Conservation (phyloP, 1,140 invertebrate species). For the Diplogasteroides magnus region DNA sequence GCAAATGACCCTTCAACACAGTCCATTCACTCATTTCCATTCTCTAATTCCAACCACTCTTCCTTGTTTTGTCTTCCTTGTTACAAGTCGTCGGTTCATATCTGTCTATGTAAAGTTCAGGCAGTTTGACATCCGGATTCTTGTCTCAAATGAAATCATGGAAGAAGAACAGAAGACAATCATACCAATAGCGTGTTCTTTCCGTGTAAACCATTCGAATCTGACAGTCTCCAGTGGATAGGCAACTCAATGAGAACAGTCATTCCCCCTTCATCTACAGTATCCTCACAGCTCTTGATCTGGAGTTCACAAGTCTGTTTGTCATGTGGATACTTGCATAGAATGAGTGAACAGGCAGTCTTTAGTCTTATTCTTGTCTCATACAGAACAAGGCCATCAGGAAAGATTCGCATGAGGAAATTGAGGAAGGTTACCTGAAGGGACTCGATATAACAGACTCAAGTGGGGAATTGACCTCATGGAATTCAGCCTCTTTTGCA, state of each 20-base stretch:
- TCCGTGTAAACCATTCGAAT: slow-evolving; percentile 53
- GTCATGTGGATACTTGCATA: slow-evolving; percentile 55
- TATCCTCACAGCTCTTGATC: slow-evolving; percentile 51
- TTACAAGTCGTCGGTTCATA: slow-evolving; percentile 48
- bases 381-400: slow-evolving; percentile 65
- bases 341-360: slow-evolving; percentile 51
- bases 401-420: slow-evolving; percentile 65
- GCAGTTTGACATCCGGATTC: slow-evolving; percentile 54
- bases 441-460: not conserved
- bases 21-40: slow-evolving; percentile 8
- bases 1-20: slow-evolving; percentile 62
- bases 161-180: not conserved
- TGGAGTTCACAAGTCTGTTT: slow-evolving; percentile 54
- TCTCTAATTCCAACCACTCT: slow-evolving; percentile 33
- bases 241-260: slow-evolving; percentile 39
- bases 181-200: slow-evolving; percentile 43
- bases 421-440: slow-evolving; percentile 65
- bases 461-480: slow-evolving; percentile 54
- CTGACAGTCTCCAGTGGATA: slow-evolving; percentile 53
- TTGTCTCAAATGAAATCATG: slow-evolving; percentile 41
- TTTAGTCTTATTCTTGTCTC: slow-evolving; percentile 62
- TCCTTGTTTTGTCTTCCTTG: slow-evolving; percentile 46
- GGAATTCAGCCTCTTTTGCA: slow-evolving; percentile 66
- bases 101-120: slow-evolving; percentile 51
- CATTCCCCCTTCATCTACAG: not conserved